Evolutionary conservation across 1,140 invertebrate species (phyloP).

Genomic region (Chrysomallon squamiferum): DNA sequence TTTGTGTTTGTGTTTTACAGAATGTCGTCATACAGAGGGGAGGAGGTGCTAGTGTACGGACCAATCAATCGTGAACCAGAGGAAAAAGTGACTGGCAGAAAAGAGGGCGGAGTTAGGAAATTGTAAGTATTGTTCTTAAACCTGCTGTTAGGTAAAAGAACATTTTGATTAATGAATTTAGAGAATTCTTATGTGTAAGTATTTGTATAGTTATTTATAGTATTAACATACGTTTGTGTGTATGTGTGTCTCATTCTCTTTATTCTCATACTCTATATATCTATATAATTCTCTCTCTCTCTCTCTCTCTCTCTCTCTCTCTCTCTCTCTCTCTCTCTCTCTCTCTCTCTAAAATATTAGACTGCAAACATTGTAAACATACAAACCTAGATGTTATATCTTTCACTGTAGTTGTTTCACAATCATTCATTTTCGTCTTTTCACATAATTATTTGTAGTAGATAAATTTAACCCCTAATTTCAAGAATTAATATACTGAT

Average conservation of each 20-base stretch:
- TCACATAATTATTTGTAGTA: too few relatives aligned
- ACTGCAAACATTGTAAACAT: too few relatives aligned
- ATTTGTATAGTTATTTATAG: background rate
- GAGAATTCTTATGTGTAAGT: background rate
- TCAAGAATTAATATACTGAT: too few relatives aligned
- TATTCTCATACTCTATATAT: background rate
- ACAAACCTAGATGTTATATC: too few relatives aligned
- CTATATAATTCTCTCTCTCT: background rate
- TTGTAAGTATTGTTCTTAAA: constrained; percentile 90
- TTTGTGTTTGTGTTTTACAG: constrained; percentile 7
- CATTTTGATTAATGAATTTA: background rate
- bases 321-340: too few relatives aligned
- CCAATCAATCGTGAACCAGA: constrained; percentile 94
- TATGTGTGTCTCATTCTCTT: background rate
- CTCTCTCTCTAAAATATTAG: too few relatives aligned
- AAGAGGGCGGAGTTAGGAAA: constrained; percentile 88
- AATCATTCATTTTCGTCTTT: too few relatives aligned
- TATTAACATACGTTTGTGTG: background rate
- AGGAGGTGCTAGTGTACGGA: constrained; percentile 78
- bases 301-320: background rate
- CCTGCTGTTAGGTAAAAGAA: too few relatives aligned
- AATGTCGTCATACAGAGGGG: constrained; percentile 30
- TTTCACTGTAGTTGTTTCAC: too few relatives aligned
- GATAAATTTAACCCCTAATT: too few relatives aligned
- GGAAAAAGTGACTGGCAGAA: constrained; percentile 77